These are phyloP conservation scores for Anodontia alba DNA, from an alignment of 2,888 invertebrate species.

Conservation along the genomic window DNA sequence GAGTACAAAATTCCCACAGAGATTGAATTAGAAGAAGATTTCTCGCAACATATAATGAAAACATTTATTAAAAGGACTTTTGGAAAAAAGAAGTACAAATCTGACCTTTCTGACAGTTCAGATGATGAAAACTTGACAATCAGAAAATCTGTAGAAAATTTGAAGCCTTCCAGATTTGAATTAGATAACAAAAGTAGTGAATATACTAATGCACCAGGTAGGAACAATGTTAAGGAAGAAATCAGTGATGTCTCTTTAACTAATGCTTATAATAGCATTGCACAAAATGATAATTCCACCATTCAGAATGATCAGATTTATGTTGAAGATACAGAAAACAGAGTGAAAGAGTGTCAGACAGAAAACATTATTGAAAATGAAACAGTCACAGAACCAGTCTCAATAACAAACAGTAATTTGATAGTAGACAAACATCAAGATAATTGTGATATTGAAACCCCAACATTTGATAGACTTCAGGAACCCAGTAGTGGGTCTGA, in stretches of 20 bases:
- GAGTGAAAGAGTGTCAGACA: background rate
- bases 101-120: slow-evolving; percentile 18
- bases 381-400: background rate
- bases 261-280: background rate
- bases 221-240: background rate
- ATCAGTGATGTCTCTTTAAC: background rate
- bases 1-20: background rate
- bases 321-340: background rate
- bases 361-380: background rate
- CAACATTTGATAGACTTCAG: background rate
- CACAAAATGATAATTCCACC: background rate
- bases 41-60: slow-evolving; percentile 36
- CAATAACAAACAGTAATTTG: too few relatives aligned
- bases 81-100: slow-evolving; percentile 22
- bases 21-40: slow-evolving; percentile 32
- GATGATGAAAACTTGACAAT: slow-evolving; percentile 29
- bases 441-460: background rate
- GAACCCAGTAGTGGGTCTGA: background rate
- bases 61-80: slow-evolving; percentile 43
- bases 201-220: background rate
- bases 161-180: background rate
- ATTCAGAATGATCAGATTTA: background rate
- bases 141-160: background rate
- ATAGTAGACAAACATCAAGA: background rate
- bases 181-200: background rate